Base-by-base conservation (phyloP, 1,140 invertebrate species). In the Lutraria rhynchaena region DNA sequence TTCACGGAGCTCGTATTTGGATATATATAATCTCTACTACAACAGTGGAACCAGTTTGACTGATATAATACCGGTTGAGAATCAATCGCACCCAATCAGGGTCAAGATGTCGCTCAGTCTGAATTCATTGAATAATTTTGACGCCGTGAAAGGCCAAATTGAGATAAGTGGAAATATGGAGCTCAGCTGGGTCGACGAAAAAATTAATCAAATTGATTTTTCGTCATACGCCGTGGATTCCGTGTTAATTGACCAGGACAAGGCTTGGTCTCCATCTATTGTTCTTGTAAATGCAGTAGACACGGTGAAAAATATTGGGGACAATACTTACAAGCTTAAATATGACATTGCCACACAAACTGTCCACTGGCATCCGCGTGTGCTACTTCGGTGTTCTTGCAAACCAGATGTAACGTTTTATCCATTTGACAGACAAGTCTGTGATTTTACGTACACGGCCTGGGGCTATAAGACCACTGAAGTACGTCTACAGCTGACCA, bases 321-420 rank as follows among this genome's bases (percentile, higher is more conserved):
- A 81, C 57, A 74, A 57, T 17, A 63, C 78, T 9, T 81, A 81
- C 60, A 81, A 81, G 44, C 37, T 81, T 5, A 55, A 19, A 24
- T 73, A 81, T 29, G 53, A 44, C 15, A 53, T 41, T 46, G 19
- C 7, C 3, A 44, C 3, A 9, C 1, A 22, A 19, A 44, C 2
- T 1, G 78, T 74, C 2, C 17, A 24, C 1, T 81, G 78, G 78
- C 29, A 73, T 27, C 78, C 78, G 22, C 41, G 78, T 22, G 49
- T 81, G 41, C 33, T 81, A 1, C 58, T 81, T 3, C 37, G 69
- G 4, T 53, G 67, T 22, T 73, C 78, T 13, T 81, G 78, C 29
- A 73, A 37, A 27, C 69, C 78, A 49, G 78, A 81, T 57, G 78
- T 81, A 31, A 81, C 78, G 41, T 81, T 35, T 33, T 81, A 81